Conservation (phyloP, 1,140 invertebrate species). For the Danaus plexippus region DNA sequence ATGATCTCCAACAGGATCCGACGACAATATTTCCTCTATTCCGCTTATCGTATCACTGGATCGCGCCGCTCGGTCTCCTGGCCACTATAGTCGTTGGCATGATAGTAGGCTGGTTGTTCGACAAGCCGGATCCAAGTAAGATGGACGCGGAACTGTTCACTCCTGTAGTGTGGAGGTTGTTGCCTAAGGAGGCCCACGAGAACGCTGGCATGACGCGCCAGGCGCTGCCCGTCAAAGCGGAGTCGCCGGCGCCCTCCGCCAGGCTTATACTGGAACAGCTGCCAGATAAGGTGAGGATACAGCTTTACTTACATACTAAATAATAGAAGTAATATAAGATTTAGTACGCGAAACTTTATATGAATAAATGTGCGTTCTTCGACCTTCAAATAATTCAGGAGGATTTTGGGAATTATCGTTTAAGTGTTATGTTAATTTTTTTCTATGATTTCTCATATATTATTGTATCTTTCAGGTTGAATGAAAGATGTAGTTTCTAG, state of each 20-base stretch:
- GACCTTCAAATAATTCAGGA: too few relatives aligned
- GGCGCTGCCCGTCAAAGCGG: constrained; percentile 14
- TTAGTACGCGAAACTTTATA: too few relatives aligned
- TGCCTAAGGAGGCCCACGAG: constrained; percentile 43
- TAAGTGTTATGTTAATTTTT: neutral
- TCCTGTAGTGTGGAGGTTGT: constrained; percentile 48
- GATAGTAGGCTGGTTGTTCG: constrained; percentile 48
- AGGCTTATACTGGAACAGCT: constrained; percentile 38
- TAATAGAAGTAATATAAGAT: too few relatives aligned
- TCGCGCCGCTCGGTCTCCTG: constrained; percentile 75
- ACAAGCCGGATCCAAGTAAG: constrained; percentile 31
- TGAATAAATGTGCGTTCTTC: too few relatives aligned
- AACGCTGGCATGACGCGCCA: constrained; percentile 32
- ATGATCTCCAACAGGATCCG: constrained; percentile 36
- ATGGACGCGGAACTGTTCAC: constrained; percentile 64
- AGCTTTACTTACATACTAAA: too few relatives aligned
- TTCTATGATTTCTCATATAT: constrained; percentile 4
- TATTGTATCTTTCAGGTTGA: constrained; percentile 38
- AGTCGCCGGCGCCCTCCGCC: constrained; percentile 28
- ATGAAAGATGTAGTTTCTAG: too few relatives aligned
- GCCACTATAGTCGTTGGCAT: constrained; percentile 53
- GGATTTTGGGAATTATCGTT: too few relatives aligned
- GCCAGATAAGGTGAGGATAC: too few relatives aligned
- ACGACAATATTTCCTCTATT: constrained; percentile 77
- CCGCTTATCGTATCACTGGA: constrained; percentile 83